Evolutionary conservation across 2,888 invertebrate genomes (phyloP), one percentile per base, ranked within the genome.

Genomic region (Tortrix viridana): DNA sequence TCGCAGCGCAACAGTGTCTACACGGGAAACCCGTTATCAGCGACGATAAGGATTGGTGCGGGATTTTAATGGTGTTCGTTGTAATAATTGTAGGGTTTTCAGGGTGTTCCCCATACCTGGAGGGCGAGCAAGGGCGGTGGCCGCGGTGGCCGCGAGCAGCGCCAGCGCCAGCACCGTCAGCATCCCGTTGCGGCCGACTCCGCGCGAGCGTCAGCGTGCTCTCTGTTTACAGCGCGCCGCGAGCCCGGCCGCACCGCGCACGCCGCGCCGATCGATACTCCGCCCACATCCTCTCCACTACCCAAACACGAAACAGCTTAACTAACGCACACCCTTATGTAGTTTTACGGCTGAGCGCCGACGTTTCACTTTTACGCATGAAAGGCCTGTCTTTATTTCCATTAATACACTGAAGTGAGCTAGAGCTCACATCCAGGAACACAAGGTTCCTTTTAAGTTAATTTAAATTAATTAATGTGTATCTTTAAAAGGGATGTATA

Each of bases 251-350:
- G 72, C 74, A n/a, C 66, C 75, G 81, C 84, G 86, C 87, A 84
- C 78, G 80, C 76, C 77, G 88, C 88, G 84, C 77, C 86, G 88
- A 90, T 90, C 89, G 89, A 90, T 90, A 89, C 72, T 78, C 81
- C 89, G 84, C 89, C 89, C 88, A 90, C 88, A 88, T 86, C 71
- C 76, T 82, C 80, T 73, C 71, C 69, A 68, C 65, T 67, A 61
- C 65, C 55, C 38, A 48, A 9, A 14, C 56, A 20, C 50, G 22
- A 19, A 66, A 69, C 46, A 52, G 49, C 65, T 18, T 47, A 68
- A 67, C 44, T 60, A 49, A 43, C 47, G 3, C 19, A 20, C 37
- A 32, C 12, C 37, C 14, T 14, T 14, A 14, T 19, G 7, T n/a
- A n/a, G n/a, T 5, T 19, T 18, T 9, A 12, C 18, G 19, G 14